Conservation (phyloP, 2,797 vertebrate genomes). For the Parauchenoglanis ngamensis region DNA sequence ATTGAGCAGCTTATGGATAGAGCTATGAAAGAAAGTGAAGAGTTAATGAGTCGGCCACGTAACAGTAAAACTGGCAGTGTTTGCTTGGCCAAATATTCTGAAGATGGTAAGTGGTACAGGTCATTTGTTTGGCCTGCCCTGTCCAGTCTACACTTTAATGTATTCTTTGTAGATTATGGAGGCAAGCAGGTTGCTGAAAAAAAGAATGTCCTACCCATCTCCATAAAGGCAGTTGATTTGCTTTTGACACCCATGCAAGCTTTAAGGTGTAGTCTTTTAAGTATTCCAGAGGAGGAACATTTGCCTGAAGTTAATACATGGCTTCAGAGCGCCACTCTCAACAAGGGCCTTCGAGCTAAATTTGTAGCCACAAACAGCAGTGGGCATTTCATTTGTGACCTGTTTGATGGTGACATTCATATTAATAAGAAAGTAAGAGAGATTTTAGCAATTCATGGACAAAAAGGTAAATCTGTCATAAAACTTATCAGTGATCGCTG, state of each 20-base stretch:
- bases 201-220: slow-evolving; percentile 77
- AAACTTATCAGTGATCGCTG: neutral
- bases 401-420: slow-evolving; percentile 80
- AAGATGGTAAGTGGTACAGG: slow-evolving; percentile 85
- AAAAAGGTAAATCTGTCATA: slow-evolving; percentile 11
- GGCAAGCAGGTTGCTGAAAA: slow-evolving; percentile 78
- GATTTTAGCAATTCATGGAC: slow-evolving; percentile 57
- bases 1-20: slow-evolving; percentile 74
- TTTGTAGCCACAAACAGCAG: slow-evolving; percentile 74
- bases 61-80: slow-evolving; percentile 60
- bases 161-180: slow-evolving; percentile 92
- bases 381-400: slow-evolving; percentile 81
- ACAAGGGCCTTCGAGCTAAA: slow-evolving; percentile 76
- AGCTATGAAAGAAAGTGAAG: slow-evolving; percentile 66
- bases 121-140: slow-evolving; percentile 69
- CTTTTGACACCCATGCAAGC: slow-evolving; percentile 90
- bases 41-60: slow-evolving; percentile 48
- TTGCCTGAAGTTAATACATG: slow-evolving; percentile 75
- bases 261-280: slow-evolving; percentile 78
- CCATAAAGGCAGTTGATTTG: slow-evolving; percentile 75
- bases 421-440: slow-evolving; percentile 82
- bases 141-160: slow-evolving; percentile 70
- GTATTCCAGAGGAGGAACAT: slow-evolving; percentile 68
- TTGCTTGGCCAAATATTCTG: slow-evolving; percentile 82
- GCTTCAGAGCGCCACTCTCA: slow-evolving; percentile 76